Conservation (phyloP, 2,888 invertebrate species). For the Cyclophora albipunctata region DNA sequence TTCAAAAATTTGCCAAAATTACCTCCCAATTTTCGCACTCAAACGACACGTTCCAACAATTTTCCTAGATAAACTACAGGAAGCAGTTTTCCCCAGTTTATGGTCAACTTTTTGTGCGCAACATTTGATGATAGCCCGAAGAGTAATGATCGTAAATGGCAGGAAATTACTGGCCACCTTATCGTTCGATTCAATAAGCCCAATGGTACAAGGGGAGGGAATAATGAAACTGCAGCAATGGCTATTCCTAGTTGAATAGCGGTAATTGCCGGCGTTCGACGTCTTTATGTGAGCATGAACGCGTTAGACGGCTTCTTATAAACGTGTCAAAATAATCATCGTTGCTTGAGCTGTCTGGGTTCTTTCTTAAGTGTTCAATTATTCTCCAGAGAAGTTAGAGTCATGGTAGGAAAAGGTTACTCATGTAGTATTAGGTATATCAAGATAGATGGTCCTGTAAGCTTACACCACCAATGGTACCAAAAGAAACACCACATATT, state of each 20-base stretch:
- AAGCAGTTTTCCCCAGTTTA: constrained; percentile 10
- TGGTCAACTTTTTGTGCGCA: constrained; percentile 14
- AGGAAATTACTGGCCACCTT: constrained; percentile 72
- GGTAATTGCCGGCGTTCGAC: constrained; percentile 57
- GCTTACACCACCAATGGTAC: too few relatives aligned
- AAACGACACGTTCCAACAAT: constrained; percentile 7
- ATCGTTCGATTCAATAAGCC: constrained; percentile 72
- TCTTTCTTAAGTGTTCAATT: too few relatives aligned
- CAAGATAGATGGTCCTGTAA: too few relatives aligned
- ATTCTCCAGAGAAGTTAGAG: too few relatives aligned
- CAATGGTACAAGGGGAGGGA: constrained; percentile 50
- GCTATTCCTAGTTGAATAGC: constrained; percentile 51
- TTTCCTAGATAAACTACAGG: constrained; percentile 9
- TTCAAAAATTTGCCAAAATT: background rate
- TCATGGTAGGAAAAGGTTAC: too few relatives aligned
- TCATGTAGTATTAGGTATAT: too few relatives aligned
- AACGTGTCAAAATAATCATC: background rate
- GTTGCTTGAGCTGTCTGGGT: too few relatives aligned
- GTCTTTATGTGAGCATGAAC: constrained; percentile 34
- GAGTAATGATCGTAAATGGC: constrained; percentile 69
- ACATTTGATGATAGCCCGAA: constrained; percentile 22
- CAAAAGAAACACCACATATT: too few relatives aligned
- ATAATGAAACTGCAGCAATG: constrained; percentile 71
- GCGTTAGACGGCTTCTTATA: constrained; percentile 10
- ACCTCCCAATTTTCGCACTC: background rate